Percentiles rank a stretch among this genome's conserved stretches.
Evolutionary conservation across 2,797 vertebrate genomes (phyloP).

Genomic region (Brachyrhaphis roseni): DNA sequence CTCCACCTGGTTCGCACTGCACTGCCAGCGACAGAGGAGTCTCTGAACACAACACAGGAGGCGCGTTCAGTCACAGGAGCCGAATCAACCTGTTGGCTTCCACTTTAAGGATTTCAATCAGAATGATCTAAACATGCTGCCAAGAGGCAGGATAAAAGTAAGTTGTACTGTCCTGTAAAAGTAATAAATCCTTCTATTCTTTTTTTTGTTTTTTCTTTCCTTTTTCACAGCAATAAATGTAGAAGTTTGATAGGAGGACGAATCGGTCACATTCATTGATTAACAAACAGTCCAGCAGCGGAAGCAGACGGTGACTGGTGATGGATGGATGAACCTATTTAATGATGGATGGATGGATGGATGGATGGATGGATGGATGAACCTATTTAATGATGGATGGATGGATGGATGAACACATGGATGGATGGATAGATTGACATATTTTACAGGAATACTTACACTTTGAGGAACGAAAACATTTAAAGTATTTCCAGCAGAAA

Average conservation of each 20-base stretch:
- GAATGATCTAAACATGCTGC: neutral
- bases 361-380: too few relatives aligned
- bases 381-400: too few relatives aligned
- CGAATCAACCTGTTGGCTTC: neutral
- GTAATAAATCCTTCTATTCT: neutral
- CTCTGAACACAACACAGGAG: conserved; percentile 76
- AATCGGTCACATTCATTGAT: neutral
- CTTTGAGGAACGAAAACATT: conserved; percentile 18
- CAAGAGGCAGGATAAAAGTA: neutral
- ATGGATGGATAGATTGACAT: neutral
- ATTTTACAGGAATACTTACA: neutral
- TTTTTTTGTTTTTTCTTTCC: neutral
- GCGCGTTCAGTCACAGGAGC: neutral
- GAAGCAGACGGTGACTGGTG: neutral
- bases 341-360: neutral
- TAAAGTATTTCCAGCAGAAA: conserved; percentile 17
- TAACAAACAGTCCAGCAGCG: neutral
- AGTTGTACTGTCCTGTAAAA: neutral
- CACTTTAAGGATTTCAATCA: neutral
- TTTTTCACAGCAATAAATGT: neutral
- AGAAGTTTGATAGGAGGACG: neutral
- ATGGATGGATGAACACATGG: too few relatives aligned
- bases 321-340: neutral
- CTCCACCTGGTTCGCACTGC: conserved; percentile 89
- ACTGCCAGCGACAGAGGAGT: conserved; percentile 90